These are phyloP conservation scores for Gymnobelideus leadbeateri DNA, from an alignment of 2,113 vertebrate genomes.

Conservation along the genomic window DNA sequence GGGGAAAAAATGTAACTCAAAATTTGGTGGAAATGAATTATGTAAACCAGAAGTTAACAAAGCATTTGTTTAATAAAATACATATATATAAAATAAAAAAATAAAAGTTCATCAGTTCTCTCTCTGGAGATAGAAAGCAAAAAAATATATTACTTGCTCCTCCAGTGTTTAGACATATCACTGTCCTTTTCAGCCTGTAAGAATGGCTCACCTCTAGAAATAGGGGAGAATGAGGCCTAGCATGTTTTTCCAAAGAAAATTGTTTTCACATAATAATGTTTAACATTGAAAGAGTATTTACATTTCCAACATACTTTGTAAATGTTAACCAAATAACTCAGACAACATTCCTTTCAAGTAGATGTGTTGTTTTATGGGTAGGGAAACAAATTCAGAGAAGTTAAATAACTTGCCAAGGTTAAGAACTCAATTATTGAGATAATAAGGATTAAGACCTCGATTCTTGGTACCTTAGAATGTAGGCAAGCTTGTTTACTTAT, in stretches of 20 bases:
- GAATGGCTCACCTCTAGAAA: background rate
- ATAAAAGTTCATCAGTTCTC: no score
- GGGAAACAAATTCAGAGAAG: background rate
- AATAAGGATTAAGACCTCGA: background rate
- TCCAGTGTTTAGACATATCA: background rate
- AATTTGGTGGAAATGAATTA: no score
- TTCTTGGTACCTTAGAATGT: background rate
- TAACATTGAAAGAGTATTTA: background rate
- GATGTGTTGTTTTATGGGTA: background rate
- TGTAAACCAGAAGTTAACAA: no score
- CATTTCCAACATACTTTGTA: slow-evolving; percentile 6
- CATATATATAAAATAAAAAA: no score
- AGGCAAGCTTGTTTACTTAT: background rate
- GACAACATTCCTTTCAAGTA: background rate
- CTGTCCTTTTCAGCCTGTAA: background rate
- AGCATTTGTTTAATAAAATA: no score
- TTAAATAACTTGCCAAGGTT: background rate
- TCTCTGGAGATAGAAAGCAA: no score
- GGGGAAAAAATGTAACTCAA: no score
- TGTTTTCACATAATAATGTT: background rate
- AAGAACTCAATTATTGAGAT: background rate
- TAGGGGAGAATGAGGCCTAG: background rate
- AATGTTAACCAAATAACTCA: background rate
- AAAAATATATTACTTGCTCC: background rate
- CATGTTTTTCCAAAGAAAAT: background rate